A percentile compares a stretch with the other conserved stretches of the same genome.
phyloP scores from a whole-genome alignment of 2,797 vertebrate species.

The Pseudochirops corinnae region DNA sequence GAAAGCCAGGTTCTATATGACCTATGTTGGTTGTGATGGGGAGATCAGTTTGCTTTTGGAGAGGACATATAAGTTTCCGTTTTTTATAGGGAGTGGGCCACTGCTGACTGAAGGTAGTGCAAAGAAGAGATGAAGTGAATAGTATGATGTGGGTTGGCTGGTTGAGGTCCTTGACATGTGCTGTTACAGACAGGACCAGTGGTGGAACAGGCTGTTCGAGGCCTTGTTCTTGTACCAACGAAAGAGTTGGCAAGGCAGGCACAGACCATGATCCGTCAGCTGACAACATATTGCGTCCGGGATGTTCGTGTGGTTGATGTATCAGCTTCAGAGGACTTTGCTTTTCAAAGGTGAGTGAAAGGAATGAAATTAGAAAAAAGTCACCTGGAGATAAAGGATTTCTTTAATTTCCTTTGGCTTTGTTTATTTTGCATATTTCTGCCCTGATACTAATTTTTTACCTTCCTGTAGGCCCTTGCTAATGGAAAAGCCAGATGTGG shows the following conservation, averaged over 20 bases:
- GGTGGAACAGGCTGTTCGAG: slow-evolving; percentile 90
- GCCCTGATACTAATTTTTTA: background rate
- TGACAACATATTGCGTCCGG: slow-evolving; percentile 89
- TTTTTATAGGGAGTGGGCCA: background rate
- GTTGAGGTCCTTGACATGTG: background rate
- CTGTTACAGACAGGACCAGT: slow-evolving; percentile 82
- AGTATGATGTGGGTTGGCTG: background rate
- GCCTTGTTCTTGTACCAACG: slow-evolving; percentile 93
- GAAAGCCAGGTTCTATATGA: background rate
- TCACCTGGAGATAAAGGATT: background rate
- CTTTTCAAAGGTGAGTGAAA: slow-evolving; percentile 89
- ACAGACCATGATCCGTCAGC: slow-evolving; percentile 89
- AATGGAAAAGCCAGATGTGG: slow-evolving; percentile 96
- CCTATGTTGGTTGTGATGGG: background rate
- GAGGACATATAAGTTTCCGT: background rate
- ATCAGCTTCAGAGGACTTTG: slow-evolving; percentile 88
- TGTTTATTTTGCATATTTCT: background rate
- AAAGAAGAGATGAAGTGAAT: background rate
- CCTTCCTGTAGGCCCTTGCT: slow-evolving; percentile 88
- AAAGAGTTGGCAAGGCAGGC: slow-evolving; percentile 94
- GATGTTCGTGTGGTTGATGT: slow-evolving; percentile 91
- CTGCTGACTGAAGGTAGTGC: background rate
- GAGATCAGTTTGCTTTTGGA: background rate
- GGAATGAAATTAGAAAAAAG: background rate
- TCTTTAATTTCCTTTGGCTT: background rate